phyloP scores from a whole-genome alignment of 2,113 vertebrate genomes.

The Varanus komodoensis region DNA sequence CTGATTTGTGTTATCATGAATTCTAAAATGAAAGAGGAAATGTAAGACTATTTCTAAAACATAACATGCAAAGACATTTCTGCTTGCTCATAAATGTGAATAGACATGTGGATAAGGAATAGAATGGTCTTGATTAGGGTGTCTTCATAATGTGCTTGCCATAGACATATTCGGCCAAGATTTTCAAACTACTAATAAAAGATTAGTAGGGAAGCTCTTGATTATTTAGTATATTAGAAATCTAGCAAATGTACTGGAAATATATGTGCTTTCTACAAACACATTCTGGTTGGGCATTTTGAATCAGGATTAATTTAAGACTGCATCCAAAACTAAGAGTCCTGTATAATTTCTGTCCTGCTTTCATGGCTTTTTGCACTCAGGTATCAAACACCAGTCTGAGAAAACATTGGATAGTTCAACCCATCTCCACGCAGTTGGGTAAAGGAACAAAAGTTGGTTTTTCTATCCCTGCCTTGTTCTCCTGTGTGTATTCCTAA shows the following conservation, averaged over 20 bases:
- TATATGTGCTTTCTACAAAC: background rate
- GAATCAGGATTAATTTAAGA: background rate
- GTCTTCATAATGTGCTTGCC: slow-evolving; percentile 18
- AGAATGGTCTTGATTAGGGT: slow-evolving; percentile 11
- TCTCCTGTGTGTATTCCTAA: background rate
- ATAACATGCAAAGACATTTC: slow-evolving; percentile 20
- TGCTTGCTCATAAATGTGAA: slow-evolving; percentile 38
- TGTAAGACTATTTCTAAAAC: slow-evolving; percentile 21
- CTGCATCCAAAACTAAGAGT: background rate
- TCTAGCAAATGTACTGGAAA: background rate
- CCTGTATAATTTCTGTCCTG: background rate
- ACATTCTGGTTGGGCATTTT: background rate
- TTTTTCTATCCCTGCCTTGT: background rate
- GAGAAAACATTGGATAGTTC: background rate
- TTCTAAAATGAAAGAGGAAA: slow-evolving; percentile 45
- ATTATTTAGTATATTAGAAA: slow-evolving; percentile 40
- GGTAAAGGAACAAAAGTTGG: background rate
- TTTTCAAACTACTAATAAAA: slow-evolving; percentile 40
- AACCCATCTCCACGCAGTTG: too few species aligned
- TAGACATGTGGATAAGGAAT: slow-evolving; percentile 12
- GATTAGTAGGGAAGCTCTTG: background rate
- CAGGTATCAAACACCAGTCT: background rate
- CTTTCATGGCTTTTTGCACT: background rate
- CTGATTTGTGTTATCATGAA: background rate
- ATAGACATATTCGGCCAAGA: background rate